Base-by-base conservation (phyloP, 2,113 vertebrate genomes). In the Ia io region DNA sequence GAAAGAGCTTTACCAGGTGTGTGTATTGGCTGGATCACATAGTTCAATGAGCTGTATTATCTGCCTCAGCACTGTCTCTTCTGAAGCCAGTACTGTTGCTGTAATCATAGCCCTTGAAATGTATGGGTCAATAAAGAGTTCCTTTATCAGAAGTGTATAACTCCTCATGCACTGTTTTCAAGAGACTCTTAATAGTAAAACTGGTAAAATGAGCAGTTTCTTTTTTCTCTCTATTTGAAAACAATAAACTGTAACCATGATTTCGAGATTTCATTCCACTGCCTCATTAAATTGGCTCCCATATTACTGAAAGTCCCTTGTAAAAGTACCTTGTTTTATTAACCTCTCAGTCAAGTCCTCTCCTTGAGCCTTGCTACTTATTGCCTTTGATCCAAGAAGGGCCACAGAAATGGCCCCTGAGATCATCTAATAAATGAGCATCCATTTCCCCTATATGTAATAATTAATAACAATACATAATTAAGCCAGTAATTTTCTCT, bases 81-180 rank as follows among this genome's bases (percentile, higher is more conserved):
- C 30, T 90, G 53, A 16, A 94, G 94, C 9, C 2, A 93, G 22
- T 74, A 51, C 85, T 91, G 63, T 47, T 51, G 76, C 73, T 78
- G 35, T 94, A 94, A 95, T 95, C 84, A 80, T 3, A 95, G 96
- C 59, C 7, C 73, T 84, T 95, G 61, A 91, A 95, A 95, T 84
- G 73, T 35, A 80, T 5, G 47, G 18, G 9, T 88, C 95, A 95
- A 93, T 95, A 95, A 79, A 83, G 18, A 35, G 53, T 74, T 88
- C 44, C 42, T 84, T 92, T 85, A 82, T 90, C 80, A 93, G 44
- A 97, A 91, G 63, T 59, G 3, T 82, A 16, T 22, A 80, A 56
- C 40, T 89, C 95, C 71, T 56, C 53, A 30, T 84, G 93, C 35
- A 74, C 42, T 73, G 78, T 80, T 79, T 53, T 92, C 63, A 92